These are phyloP conservation scores for Eupsilia transversa DNA, from an alignment of 2,888 invertebrate species.

Conservation along the genomic window DNA sequence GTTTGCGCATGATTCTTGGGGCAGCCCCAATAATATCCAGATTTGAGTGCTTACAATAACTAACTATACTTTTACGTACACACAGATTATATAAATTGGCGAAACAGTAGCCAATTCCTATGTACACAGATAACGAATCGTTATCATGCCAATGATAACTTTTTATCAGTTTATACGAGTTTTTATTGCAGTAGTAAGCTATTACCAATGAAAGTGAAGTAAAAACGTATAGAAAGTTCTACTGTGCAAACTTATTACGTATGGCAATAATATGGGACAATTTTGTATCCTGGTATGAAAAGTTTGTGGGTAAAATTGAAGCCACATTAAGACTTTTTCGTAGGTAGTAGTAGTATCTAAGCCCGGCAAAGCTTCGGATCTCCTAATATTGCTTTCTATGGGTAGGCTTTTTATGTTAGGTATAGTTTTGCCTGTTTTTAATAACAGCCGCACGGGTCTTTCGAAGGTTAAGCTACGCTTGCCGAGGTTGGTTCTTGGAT, in stretches of 20 bases:
- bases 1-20: too few species aligned
- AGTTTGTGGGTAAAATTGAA: not conserved
- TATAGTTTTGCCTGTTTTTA: not conserved
- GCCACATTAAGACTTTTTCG: not conserved
- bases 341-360: slow-evolving; percentile 8
- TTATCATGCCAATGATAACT: slow-evolving; percentile 4
- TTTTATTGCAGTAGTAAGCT: not conserved
- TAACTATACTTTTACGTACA: not conserved
- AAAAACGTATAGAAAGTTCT: too few species aligned
- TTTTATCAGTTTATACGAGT: not conserved
- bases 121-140: slow-evolving; percentile 10
- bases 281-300: not conserved
- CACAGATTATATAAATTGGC: not conserved
- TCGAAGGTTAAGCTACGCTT: too few species aligned
- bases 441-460: too few species aligned
- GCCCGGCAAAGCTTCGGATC: not conserved
- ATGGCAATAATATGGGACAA: not conserved
- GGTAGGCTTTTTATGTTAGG: not conserved
- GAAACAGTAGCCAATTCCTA: not conserved
- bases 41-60: too few species aligned
- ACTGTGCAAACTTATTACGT: not conserved
- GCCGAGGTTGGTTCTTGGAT: too few species aligned
- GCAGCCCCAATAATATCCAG: too few species aligned
- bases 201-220: not conserved
- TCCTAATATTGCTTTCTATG: not conserved